Percentiles rank a stretch among this genome's conserved stretches.
phyloP scores from a whole-genome alignment of 1,140 invertebrate genomes.

The fruit fly (Drosophila melanogaster) region Release_6_plus_ISO1_MT NC_004354.4:3832001-3832500 shows the following conservation, averaged over 20 bases:
- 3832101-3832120: constrained; percentile 46
- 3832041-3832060: constrained; percentile 34
- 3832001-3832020: too few relatives aligned
- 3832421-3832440: constrained; percentile 62
- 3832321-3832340: constrained; percentile 40
- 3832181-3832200: constrained; percentile 58
- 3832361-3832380: constrained; percentile 3
- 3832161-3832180: constrained; percentile 25
- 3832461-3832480: constrained; percentile 19
- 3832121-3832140: constrained; percentile 32
- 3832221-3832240: constrained; percentile 23
- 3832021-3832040: constrained; percentile 17
- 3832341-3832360: constrained; percentile 47
- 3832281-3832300: constrained; percentile 38
- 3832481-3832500: constrained; percentile 27
- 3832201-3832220: constrained; percentile 58
- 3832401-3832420: constrained; percentile 62
- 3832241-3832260: constrained; percentile 22
- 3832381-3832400: constrained; percentile 66
- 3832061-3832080: constrained; percentile 39
- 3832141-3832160: constrained; percentile 24
- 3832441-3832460: constrained; percentile 40
- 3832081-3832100: constrained; percentile 77
- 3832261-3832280: constrained; percentile 29
- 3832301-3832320: constrained; percentile 33